Evolutionary conservation across 2,888 invertebrate genomes (phyloP), one percentile per base, ranked within the genome.

Genomic region (Phalangium opilio): DNA sequence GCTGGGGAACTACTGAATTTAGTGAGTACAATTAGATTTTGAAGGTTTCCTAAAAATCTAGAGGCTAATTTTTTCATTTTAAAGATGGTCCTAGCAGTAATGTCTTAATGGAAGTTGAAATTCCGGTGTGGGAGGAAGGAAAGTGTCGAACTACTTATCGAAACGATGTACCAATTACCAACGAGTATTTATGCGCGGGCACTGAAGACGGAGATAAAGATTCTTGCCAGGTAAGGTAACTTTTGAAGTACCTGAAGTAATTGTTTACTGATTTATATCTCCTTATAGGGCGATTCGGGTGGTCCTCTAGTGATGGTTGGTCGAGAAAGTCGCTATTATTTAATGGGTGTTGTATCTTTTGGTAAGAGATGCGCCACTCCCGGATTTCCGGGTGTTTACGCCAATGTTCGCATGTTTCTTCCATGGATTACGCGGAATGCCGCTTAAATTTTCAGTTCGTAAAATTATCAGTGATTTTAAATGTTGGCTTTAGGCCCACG

Each of bases 1-100:
- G 89, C 17, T 89, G 86, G 85, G 89, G 89, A 12, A 46, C 45
- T 19, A 47, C 42, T 1, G 33, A 43, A 8, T 52, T 49, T 38
- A 49, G 53, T 53, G 34, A 46, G 53, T 50, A 3, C 11, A 5
- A 2, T 27, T 27, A 7, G 27, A n/a, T n/a, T n/a, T 17, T 36
- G 15, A 17, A 14, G 38, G 5, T 12, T 36, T 17, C 2, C 38
- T 36, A 8, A 15, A 36, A 5, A 15, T 12, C 7, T 36, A 8
- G 17, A 7, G 12, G 17, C 27, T 10, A 44, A 3, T 44, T n/a
- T 19, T 17, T 15, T 11, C 12, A 12, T 12, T 17, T 17, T 8
- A 1, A 41, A 53, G 49, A 52, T 41, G 56, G 53, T 14, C 42
- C 48, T 7, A 45, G 50, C 2, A 56, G 54, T 21, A 41, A 47